Evolutionary conservation across 2,888 invertebrate species (phyloP), one percentile per base, ranked within the genome.

Genomic region (Hecatera dysodea): DNA sequence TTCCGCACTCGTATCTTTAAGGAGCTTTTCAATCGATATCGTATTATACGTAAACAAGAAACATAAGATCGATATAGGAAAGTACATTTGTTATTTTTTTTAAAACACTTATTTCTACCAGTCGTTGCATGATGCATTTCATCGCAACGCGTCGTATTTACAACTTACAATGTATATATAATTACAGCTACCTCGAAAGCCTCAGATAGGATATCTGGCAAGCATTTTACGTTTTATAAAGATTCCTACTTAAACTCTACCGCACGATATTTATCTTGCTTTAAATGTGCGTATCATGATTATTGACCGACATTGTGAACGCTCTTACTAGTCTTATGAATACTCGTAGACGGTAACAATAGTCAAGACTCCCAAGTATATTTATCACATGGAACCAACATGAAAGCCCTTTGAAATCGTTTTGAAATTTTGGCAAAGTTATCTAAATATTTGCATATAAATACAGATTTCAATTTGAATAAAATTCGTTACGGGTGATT

Each of bases 271-370:
- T 65, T 64, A 63, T 56, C 57, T 75, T 57, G 67, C 61, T 60
- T 62, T 36, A 57, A 24, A 52, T 83, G 84, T 85, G 84, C 84
- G 84, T 84, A 78, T 84, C 84, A 46, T 69, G 52, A 69, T 76
- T 75, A 79, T 71, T 81, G 77, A 85, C 63, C 44, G 59, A 73
- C 56, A 64, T 53, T 72, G 67, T 74, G 60, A 71, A 76, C 70
- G 70, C 69, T 72, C 52, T 69, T 77, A 72, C 15, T 19, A 44
- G 19, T 46, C 55, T 44, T 60, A 27, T 17, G 19, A 50, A 48
- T 67, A 67, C 15, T 62, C n/a, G n/a, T n/a, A n/a, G 29, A 69
- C 52, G 53, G 33, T 63, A 60, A 73, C 70, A 60, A 50, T 68
- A 61, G 50, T 64, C 22, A 55, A 79, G 67, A 78, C n/a, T 67